Evolutionary conservation across 2,797 vertebrate genomes (phyloP), one percentile per base, ranked within the genome.

Genomic region (Echiichthys vipera): DNA sequence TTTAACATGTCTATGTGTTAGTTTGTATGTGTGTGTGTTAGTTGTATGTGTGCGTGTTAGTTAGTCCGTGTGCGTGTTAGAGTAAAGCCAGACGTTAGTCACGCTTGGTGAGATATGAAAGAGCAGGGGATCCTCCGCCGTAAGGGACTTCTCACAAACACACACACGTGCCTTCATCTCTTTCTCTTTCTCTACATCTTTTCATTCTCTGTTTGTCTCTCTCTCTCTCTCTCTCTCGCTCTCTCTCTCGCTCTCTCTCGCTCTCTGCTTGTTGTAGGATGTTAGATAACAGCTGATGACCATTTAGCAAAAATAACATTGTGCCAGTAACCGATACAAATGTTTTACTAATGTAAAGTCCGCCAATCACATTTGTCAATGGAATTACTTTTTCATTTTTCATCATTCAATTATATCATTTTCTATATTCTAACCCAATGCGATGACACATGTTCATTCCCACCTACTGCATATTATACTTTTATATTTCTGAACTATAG

Each of bases 71-170:
- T 54, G 54, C 39, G 74, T 40, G 59, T 62, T 53, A 73, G 85
- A 45, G 78, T 72, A 82, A 77, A 88, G 83, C 78, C 73, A 84
- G 66, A 77, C 42, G 36, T 92, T 92, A 92, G 85, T 92, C 87
- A 91, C 77, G 90, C 90, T 89, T 89, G 84, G 87, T 81, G 70
- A 90, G 83, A 90, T 84, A 83, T 88, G 89, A 92, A 91, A 91
- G 89, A 88, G 88, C 84, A 85, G 89, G 88, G 89, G 86, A 91
- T 89, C 90, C 91, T 91, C 90, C 78, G 91, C 91, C 88, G 84
- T 87, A 84, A 91, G 92, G 90, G 86, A 84, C 87, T 84, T n/a
- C n/a, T 30, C 27, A 9, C 76, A 43, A 56, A 50, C 75, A 77
- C 67, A 78, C 61, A 80, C 86, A 81, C 69, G 65, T 77, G 82